Evolutionary conservation across 2,797 vertebrate genomes (phyloP), one percentile per base, ranked within the genome.

Genomic region (Tympanoctomys barrerae): DNA sequence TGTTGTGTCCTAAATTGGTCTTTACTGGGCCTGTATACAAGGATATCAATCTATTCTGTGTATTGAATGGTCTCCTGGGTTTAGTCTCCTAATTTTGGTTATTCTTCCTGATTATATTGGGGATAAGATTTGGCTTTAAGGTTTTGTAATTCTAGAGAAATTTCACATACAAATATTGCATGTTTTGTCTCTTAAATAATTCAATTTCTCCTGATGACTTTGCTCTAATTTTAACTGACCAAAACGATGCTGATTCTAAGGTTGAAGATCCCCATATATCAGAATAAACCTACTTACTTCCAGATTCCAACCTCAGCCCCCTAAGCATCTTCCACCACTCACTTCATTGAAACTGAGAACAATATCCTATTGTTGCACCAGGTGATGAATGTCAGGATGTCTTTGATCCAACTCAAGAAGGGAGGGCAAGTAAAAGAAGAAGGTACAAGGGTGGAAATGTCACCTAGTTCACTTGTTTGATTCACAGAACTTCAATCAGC

Each of bases 141-240:
- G 11, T 71, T 84, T 77, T 61, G 31, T 85, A 57, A 75, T 33
- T 18, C 22, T 75, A 75, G 52, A 49, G 49, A 80, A 31, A 87
- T 5, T 14, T 91, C 46, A 81, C n/a, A 64, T 77, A 61, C 16
- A 12, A 54, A 8, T 73, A 66, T n/a, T 91, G 22, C 4, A 33
- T 68, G n/a, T 57, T 92, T 87, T 84, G 42, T 91, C 71, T 92
- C 66, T 95, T 92, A 39, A 5, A 4, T 26, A 87, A 49, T 77
- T 85, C 21, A 39, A 10, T 70, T 84, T 93, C 61, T 83, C 68
- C 33, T n/a, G 42, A 64, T 2, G 89, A 84, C 11, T 46, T 89
- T 54, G 9, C 80, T 79, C 46, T 49, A 52, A 75, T 75, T 96
- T 73, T 54, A 26, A 13, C 12, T 46, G 10, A 70, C 81, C 21